Evolutionary conservation across 2,888 invertebrate species (phyloP).

Genomic region (Mimumesa dahlbomi): DNA sequence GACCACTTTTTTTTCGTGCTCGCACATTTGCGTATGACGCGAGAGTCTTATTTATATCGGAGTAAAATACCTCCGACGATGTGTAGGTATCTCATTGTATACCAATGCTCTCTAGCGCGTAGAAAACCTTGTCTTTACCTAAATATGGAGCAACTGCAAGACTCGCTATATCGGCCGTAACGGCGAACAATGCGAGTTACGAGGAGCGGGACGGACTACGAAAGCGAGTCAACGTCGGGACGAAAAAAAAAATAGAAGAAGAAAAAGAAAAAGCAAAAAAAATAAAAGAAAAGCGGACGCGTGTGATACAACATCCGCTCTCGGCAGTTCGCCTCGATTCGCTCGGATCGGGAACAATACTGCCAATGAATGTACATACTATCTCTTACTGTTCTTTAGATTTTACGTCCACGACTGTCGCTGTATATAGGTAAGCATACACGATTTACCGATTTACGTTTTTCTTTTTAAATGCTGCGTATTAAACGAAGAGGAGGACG

Average conservation of each 20-base stretch:
- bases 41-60: conserved; percentile 59
- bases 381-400: conserved; percentile 58
- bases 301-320: conserved; percentile 27
- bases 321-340: conserved; percentile 50
- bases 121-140: conserved; percentile 52
- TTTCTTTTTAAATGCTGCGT: conserved; percentile 41
- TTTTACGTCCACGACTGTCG: conserved; percentile 54
- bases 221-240: conserved; percentile 40
- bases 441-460: conserved; percentile 27
- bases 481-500: conserved; percentile 10
- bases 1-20: conserved; percentile 52
- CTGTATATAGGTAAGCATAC: conserved; percentile 60
- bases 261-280: no score
- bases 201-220: conserved; percentile 44
- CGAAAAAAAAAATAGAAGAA: conserved; percentile 26
- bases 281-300: conserved; percentile 2
- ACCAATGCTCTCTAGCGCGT: conserved; percentile 61
- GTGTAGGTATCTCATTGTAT: conserved; percentile 54
- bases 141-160: conserved; percentile 46
- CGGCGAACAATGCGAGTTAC: conserved; percentile 51
- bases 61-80: conserved; percentile 39
- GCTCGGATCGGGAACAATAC: conserved; percentile 65
- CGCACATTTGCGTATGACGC: conserved; percentile 46
- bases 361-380: conserved; percentile 75
- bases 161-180: conserved; percentile 37